These are phyloP conservation scores for Kryptopterus vitreolus DNA, from an alignment of 2,797 vertebrate genomes.

Conservation along the genomic window DNA sequence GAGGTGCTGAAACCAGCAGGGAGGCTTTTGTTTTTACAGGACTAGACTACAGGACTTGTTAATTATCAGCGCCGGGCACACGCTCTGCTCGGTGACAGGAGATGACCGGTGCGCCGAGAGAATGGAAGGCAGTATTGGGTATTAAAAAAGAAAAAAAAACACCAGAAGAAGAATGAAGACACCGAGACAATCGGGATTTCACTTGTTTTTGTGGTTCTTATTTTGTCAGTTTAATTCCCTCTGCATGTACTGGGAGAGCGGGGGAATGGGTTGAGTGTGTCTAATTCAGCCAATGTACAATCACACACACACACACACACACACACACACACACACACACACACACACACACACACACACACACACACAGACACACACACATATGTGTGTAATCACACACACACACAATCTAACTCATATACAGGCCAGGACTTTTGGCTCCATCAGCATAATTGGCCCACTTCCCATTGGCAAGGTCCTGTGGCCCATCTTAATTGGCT, in stretches of 20 bases:
- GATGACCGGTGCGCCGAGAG: conserved; percentile 39
- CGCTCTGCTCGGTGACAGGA: conserved; percentile 55
- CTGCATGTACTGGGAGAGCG: conserved; percentile 39
- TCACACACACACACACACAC: conserved; percentile 40
- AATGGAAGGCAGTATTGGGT: conserved; percentile 16
- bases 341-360: conserved; percentile 46
- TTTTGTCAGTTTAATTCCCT: conserved; percentile 62
- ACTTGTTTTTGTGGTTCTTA: conserved; percentile 35
- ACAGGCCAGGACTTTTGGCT: conserved; percentile 61
- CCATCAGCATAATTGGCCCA: conserved; percentile 75
- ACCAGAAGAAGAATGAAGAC: conserved; percentile 7
- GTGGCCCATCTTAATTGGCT: conserved; percentile 71
- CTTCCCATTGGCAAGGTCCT: conserved; percentile 70
- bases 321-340: too few species aligned
- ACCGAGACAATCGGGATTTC: conserved; percentile 35
- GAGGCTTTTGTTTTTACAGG: conserved; percentile 70
- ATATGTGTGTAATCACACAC: too few species aligned
- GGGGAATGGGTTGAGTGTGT: background rate
- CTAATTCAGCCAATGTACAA: conserved; percentile 49
- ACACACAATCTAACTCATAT: conserved; percentile 42
- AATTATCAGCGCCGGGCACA: conserved; percentile 63
- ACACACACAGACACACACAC: conserved; percentile 40
- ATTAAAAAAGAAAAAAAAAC: background rate
- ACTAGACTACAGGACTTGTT: conserved; percentile 60
- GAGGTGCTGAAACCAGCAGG: conserved; percentile 48